A percentile compares a stretch with the other conserved stretches of the same genome.
Conservation (phyloP, 2,888 invertebrate genomes). For the Strigamia transsilvanica region DNA sequence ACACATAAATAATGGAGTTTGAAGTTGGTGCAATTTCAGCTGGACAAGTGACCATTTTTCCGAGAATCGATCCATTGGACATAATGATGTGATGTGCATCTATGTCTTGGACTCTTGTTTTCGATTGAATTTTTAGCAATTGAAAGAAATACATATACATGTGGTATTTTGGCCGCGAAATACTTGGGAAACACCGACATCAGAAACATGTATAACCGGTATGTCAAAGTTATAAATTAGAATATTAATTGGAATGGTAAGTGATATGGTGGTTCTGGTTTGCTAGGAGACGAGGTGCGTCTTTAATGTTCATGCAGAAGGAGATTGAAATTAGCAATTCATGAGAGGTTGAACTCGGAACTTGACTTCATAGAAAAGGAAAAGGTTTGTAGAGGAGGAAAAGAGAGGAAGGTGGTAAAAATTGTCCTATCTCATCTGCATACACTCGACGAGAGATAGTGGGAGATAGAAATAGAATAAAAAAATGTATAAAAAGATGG, state of each 20-base stretch:
- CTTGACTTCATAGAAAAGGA: constrained; percentile 29
- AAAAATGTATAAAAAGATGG: not conserved
- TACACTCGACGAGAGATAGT: constrained; percentile 47
- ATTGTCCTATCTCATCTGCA: constrained; percentile 49
- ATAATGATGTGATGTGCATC: not conserved
- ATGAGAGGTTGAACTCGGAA: constrained; percentile 46
- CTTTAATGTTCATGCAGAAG: constrained; percentile 36
- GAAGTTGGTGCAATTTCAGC: constrained; percentile 25
- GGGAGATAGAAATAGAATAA: constrained; percentile 23
- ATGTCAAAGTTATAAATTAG: not conserved
- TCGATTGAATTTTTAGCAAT: not conserved
- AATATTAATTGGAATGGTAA: constrained; percentile 8
- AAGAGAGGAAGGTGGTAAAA: constrained; percentile 22
- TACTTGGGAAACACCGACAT: too few species aligned
- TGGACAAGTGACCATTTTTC: constrained; percentile 13
- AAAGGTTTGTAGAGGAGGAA: constrained; percentile 30
- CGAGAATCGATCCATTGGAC: not conserved
- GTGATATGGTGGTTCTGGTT: not conserved
- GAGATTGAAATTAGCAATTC: constrained; percentile 48
- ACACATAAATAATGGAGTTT: constrained; percentile 36
- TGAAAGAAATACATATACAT: too few species aligned
- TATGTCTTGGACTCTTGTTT: too few species aligned
- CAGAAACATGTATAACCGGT: too few species aligned
- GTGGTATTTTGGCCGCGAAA: too few species aligned
- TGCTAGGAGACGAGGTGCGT: not conserved